These are phyloP conservation scores for Anneissia japonica DNA, from an alignment of 35 echinoderm and acorn worm genomes.

Conservation along the genomic window DNA sequence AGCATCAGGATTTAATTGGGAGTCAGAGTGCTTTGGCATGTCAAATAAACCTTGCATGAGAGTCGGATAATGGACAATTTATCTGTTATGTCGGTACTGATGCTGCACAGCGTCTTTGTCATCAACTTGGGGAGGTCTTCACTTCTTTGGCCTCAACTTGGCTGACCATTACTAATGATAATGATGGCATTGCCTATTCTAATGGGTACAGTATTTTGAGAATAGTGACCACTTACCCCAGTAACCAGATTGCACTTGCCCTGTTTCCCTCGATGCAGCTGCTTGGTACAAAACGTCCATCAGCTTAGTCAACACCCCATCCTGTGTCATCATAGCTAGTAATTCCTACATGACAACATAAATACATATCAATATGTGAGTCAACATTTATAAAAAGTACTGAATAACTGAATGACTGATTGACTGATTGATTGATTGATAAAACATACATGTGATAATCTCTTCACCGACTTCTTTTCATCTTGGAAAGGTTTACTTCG, in stretches of 20 bases:
- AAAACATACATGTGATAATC: neutral
- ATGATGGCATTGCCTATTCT: no score
- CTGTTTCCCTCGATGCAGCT: constrained; percentile 30
- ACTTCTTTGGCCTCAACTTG: no score
- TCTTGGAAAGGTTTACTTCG: neutral
- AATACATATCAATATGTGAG: neutral
- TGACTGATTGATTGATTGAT: neutral
- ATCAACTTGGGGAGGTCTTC: no score
- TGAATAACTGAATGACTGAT: no score
- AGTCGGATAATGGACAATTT: no score
- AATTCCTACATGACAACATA: constrained; percentile 28
- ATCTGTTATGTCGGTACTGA: no score
- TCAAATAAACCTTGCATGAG: no score
- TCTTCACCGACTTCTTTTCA: neutral
- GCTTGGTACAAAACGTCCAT: constrained; percentile 60
- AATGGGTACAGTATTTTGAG: no score
- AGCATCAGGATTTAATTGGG: no score
- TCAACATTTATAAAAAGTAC: neutral
- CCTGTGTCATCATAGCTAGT: constrained; percentile 32
- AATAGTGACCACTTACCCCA: constrained; percentile 38
- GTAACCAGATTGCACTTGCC: constrained; percentile 47
- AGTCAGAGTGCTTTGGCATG: no score
- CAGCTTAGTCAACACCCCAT: constrained; percentile 52
- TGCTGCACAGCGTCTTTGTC: no score
- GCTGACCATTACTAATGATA: no score